A percentile compares a stretch with the other conserved stretches of the same genome.
phyloP scores from a whole-genome alignment of 1,140 invertebrate species.

The Drosophila bifasciata region DNA sequence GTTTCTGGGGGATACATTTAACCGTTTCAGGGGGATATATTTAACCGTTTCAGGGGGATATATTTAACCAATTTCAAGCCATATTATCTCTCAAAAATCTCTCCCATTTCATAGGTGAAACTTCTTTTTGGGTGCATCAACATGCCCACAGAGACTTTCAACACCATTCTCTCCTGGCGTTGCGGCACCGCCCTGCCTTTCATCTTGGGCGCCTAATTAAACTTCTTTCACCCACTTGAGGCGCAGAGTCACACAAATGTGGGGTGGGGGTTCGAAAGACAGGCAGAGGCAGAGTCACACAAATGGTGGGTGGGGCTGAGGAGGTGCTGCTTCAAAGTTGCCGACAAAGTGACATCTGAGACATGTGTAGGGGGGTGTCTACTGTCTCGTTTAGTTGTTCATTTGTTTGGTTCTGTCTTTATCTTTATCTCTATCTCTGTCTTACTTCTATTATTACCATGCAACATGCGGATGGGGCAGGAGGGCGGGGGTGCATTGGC shows the following conservation, averaged over 20 bases:
- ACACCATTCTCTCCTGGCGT: background rate
- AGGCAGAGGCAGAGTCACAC: constrained; percentile 1
- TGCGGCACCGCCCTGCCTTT: constrained; percentile 1
- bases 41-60: no score
- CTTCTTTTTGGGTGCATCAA: no score
- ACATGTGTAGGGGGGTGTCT: no score
- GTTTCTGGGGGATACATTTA: no score
- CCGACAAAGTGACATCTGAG: constrained; percentile 53
- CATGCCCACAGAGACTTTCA: no score
- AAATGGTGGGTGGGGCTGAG: constrained; percentile 5
- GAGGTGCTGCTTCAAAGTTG: constrained; percentile 37
- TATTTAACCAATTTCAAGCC: no score
- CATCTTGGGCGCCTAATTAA: constrained; percentile 43
- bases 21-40: no score
- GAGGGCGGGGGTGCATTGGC: background rate
- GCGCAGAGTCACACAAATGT: constrained; percentile 1
- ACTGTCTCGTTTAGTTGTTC: no score
- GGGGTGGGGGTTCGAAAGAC: background rate
- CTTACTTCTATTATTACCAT: constrained; percentile 15
- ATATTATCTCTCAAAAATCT: no score
- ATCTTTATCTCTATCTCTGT: constrained; percentile 4
- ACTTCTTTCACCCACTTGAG: constrained; percentile 54
- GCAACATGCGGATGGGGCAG: background rate
- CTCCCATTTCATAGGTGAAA: no score
- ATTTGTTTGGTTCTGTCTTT: no score